Base-by-base conservation (phyloP, 2,888 invertebrate species). In the Calliphora vomitoria region DNA sequence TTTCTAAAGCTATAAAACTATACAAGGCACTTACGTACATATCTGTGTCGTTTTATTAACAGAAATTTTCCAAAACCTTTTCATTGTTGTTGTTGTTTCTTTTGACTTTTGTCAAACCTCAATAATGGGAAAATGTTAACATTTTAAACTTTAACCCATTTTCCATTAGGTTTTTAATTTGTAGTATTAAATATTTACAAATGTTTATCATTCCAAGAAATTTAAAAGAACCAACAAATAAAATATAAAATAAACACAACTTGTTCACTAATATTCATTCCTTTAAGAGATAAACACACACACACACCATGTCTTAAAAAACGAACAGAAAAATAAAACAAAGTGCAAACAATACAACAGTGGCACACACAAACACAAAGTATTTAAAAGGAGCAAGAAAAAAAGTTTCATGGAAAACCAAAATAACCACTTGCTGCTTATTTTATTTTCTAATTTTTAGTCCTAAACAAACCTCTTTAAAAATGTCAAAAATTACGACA, bases 401-500 rank as follows among this genome's bases (percentile, higher is more conserved):
- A 53, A 41, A 18, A 50, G 50, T 71, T 62, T 64, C 64, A 38
- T 47, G 47, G 5, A 79, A 60, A 58, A 47, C 66, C 71, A 47
- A 85, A 82, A 50, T 35, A 86, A 80, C 86, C 86, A 83, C 64
- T 80, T 83, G 82, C 74, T 82, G 82, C 62, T 79, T 86, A 78
- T 82, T 82, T 81, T n/a, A 53, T 81, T 72, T 79, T 64, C 38
- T 50, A 76, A 80, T 71, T 72, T 81, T 72, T 55, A 71, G 84
- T 74, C 81, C 81, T 78, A 84, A 84, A 44, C 66, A 84, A 87
- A 87, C 81, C 76, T 66, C 66, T 87, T 83, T 76, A 60, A 78
- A 76, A 76, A 81, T 87, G 72, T 74, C 71, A 76, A 83, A 83
- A 76, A 82, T 64, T 55, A 74, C 68, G 55, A 79, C 68, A 74